These are phyloP conservation scores for Paraescarpia echinospica DNA, from an alignment of 1,140 invertebrate species.

Conservation along the genomic window DNA sequence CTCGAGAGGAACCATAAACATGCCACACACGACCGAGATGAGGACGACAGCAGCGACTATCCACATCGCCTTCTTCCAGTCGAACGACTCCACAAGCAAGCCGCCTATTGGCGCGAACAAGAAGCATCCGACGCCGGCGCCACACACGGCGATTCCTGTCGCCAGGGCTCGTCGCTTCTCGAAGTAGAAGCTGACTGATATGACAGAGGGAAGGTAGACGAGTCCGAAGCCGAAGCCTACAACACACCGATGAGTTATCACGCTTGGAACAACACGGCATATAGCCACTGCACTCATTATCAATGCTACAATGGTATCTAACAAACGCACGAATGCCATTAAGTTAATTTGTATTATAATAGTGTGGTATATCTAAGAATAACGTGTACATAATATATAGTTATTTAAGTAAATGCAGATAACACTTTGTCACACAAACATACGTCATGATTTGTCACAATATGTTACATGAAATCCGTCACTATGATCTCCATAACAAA, in stretches of 20 bases:
- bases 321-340: background rate
- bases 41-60: slow-evolving; percentile 90
- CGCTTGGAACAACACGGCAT: background rate
- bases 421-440: too few relatives aligned
- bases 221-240: slow-evolving; percentile 87
- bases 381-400: too few relatives aligned
- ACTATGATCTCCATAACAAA: too few relatives aligned
- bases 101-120: slow-evolving; percentile 76
- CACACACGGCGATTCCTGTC: slow-evolving; percentile 91
- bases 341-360: background rate
- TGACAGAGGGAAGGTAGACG: slow-evolving; percentile 92
- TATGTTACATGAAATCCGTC: too few relatives aligned
- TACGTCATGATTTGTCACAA: background rate
- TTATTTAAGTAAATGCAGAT: too few relatives aligned
- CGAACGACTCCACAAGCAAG: slow-evolving; percentile 45
- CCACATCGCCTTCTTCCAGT: slow-evolving; percentile 89
- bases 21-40: slow-evolving; percentile 89
- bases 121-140: slow-evolving; percentile 81
- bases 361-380: too few relatives aligned
- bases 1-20: slow-evolving; percentile 90
- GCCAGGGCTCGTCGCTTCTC: slow-evolving; percentile 86
- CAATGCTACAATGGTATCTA: background rate
- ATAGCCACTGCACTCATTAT: background rate
- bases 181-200: slow-evolving; percentile 92
- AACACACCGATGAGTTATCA: slow-evolving; percentile 31